Conservation (phyloP, 1,140 invertebrate species). For the Scaptodrosophila lebanonensis region DNA sequence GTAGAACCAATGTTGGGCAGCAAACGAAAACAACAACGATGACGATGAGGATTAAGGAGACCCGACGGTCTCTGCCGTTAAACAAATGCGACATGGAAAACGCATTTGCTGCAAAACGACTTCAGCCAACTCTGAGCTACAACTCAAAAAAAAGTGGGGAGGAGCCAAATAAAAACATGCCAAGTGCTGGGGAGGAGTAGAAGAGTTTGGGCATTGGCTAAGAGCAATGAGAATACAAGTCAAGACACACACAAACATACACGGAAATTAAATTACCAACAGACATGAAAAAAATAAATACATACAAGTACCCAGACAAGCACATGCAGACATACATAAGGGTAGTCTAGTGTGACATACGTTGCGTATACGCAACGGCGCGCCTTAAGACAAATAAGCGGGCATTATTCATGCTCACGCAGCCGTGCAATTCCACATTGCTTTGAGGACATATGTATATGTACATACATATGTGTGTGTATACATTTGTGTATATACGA, state of each 20-base stretch:
- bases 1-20: too few species aligned
- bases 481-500: too few species aligned
- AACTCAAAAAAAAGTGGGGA: slow-evolving; percentile 10
- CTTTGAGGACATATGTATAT: background rate
- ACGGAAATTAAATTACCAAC: slow-evolving; percentile 47
- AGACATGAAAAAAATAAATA: slow-evolving; percentile 13
- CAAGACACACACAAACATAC: slow-evolving; percentile 16
- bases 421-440: slow-evolving; percentile 47
- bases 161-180: slow-evolving; percentile 5
- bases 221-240: background rate
- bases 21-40: too few species aligned
- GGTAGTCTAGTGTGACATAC: slow-evolving; percentile 6
- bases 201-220: too few species aligned
- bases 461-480: too few species aligned
- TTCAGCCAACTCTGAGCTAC: slow-evolving; percentile 8
- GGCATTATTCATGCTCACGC: slow-evolving; percentile 58
- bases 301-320: slow-evolving; percentile 7
- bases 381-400: slow-evolving; percentile 57
- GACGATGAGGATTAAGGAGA: too few species aligned
- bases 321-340: slow-evolving; percentile 9
- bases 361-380: slow-evolving; percentile 64
- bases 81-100: slow-evolving; percentile 41
- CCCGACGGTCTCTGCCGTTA: slow-evolving; percentile 11
- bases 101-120: slow-evolving; percentile 32
- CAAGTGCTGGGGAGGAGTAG: slow-evolving; percentile 1